phyloP scores from a whole-genome alignment of 2,113 vertebrate species.

The Oenanthe oenanthe region DNA sequence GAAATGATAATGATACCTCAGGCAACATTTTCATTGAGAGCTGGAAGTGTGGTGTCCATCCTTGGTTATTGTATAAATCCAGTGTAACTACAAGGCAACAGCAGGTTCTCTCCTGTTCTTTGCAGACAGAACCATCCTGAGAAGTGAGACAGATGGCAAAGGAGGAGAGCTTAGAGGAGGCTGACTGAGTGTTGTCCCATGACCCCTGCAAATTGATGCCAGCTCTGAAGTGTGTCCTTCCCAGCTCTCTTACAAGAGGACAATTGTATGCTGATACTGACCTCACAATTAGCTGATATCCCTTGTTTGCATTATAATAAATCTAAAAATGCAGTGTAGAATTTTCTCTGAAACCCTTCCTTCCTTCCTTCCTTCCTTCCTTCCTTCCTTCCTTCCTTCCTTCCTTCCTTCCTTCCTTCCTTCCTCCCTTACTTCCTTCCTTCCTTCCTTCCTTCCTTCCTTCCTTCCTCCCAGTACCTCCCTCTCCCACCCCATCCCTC shows the following conservation, averaged over 20 bases:
- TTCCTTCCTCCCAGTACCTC: neutral
- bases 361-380: neutral
- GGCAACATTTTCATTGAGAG: slow-evolving; percentile 7
- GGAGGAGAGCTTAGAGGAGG: neutral
- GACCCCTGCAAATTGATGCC: neutral
- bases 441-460: neutral
- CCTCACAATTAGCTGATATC: neutral
- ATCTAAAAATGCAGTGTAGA: neutral
- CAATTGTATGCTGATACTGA: neutral
- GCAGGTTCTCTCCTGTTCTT: neutral
- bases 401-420: neutral
- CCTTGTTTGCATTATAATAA: neutral
- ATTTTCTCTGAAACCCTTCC: neutral
- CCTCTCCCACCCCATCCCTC: neutral
- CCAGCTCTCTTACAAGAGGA: neutral
- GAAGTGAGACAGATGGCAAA: neutral
- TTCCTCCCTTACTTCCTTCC: neutral
- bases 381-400: too few relatives aligned
- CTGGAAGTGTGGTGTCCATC: neutral
- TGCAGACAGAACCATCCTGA: neutral
- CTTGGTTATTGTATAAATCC: neutral
- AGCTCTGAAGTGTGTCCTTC: neutral
- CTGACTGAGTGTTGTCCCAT: neutral
- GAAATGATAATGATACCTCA: neutral
- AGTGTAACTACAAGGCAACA: neutral